A percentile compares a stretch with the other conserved stretches of the same genome.
Evolutionary conservation across 2,113 vertebrate genomes (phyloP).

Genomic region (Lamprotornis superbus): DNA sequence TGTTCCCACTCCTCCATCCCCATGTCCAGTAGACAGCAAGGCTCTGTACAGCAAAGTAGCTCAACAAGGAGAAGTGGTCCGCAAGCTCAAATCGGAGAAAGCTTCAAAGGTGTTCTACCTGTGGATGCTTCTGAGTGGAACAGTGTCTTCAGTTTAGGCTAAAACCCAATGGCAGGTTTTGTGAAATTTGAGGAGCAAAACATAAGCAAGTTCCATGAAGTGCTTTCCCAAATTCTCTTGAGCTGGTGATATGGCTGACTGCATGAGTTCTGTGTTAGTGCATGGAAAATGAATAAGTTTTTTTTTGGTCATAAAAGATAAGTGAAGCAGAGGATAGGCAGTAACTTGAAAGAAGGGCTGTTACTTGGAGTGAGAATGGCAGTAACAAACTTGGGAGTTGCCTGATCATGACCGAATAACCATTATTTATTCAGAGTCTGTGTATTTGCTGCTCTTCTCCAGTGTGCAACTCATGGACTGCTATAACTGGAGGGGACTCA

Average conservation of each 20-base stretch:
- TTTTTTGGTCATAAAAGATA: background rate
- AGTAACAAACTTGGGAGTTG: background rate
- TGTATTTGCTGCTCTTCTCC: background rate
- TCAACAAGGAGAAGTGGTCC: conserved; percentile 79
- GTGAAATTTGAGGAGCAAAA: background rate
- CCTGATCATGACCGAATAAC: background rate
- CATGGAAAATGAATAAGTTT: background rate
- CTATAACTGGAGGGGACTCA: background rate
- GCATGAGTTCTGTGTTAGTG: background rate
- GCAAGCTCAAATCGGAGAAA: conserved; percentile 76
- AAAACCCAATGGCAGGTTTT: background rate
- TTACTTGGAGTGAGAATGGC: background rate
- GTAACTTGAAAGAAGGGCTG: background rate
- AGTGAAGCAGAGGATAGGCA: background rate
- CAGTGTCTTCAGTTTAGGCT: background rate
- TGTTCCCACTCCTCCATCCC: background rate
- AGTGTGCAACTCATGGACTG: background rate
- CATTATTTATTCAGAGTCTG: background rate
- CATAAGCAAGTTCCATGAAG: background rate
- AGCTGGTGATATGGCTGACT: background rate
- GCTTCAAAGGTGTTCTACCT: conserved; percentile 76
- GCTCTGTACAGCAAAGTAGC: conserved; percentile 20
- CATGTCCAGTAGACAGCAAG: conserved; percentile 9
- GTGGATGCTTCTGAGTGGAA: background rate
- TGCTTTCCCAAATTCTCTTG: background rate